These are phyloP conservation scores for Zygothrica quintamaculata DNA, from an alignment of 2,888 invertebrate genomes.

Conservation along the genomic window DNA sequence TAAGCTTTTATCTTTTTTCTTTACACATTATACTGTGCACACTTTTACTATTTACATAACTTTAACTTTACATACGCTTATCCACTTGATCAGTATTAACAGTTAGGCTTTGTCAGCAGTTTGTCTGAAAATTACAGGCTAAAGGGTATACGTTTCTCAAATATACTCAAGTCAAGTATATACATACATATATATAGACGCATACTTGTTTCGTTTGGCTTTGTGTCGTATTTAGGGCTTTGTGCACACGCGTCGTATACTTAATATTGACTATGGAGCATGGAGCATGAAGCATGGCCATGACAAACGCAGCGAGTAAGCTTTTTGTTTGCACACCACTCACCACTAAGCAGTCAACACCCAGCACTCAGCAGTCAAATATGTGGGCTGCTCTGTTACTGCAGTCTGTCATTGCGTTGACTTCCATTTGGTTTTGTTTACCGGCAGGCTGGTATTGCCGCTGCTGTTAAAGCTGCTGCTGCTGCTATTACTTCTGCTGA, in stretches of 20 bases:
- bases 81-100: too few relatives aligned
- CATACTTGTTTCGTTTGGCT: slow-evolving; percentile 24
- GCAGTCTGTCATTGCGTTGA: slow-evolving; percentile 37
- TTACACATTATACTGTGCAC: too few relatives aligned
- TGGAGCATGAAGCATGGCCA: slow-evolving; percentile 7
- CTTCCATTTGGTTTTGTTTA: slow-evolving; percentile 43
- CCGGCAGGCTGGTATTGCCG: slow-evolving; percentile 15
- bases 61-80: too few relatives aligned
- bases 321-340: slow-evolving; percentile 59
- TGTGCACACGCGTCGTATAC: slow-evolving; percentile 46
- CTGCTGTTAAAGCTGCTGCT: too few relatives aligned
- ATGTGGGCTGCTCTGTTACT: slow-evolving; percentile 31
- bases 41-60: too few relatives aligned
- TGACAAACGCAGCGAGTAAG: slow-evolving; percentile 43
- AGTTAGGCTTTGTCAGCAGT: too few relatives aligned
- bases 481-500: too few relatives aligned
- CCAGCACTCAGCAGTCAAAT: slow-evolving; percentile 4
- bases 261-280: slow-evolving; percentile 29
- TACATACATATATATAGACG: too few relatives aligned
- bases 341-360: slow-evolving; percentile 6
- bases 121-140: too few relatives aligned
- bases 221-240: slow-evolving; percentile 47
- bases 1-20: too few relatives aligned
- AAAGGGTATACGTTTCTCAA: too few relatives aligned
- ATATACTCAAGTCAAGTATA: neutral